Conservation (phyloP, 2,797 vertebrate genomes). For the Crax fasciolata region DNA sequence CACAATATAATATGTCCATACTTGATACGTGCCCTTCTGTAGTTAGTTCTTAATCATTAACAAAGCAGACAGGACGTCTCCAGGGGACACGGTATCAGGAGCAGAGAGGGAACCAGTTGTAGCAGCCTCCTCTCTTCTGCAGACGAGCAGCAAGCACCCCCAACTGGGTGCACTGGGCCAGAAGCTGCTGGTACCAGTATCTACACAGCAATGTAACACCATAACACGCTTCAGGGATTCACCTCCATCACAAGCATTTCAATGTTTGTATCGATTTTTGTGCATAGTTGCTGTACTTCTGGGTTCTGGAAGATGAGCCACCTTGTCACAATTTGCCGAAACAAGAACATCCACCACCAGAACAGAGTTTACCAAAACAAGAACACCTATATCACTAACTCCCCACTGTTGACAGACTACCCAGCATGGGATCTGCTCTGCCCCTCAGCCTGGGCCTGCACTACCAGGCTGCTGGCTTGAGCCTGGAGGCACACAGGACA, state of each 20-base stretch:
- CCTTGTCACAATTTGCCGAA: not conserved
- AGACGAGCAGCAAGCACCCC: conserved; percentile 21
- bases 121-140: not conserved
- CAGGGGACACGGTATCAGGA: not conserved
- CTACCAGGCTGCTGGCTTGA: not conserved
- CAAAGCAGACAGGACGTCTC: conserved; percentile 59
- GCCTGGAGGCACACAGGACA: not conserved
- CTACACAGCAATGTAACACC: not conserved
- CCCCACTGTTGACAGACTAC: too few species aligned
- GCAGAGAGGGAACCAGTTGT: not conserved
- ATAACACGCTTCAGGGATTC: not conserved
- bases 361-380: too few species aligned
- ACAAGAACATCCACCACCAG: too few species aligned
- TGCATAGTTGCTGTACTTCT: not conserved
- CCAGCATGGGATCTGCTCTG: too few species aligned
- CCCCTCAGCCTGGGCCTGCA: too few species aligned
- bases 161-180: not conserved
- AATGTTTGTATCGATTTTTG: not conserved
- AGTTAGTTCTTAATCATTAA: conserved; percentile 71
- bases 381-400: too few species aligned
- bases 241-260: not conserved
- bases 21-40: conserved; percentile 62
- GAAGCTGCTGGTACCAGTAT: not conserved
- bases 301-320: not conserved
- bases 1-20: conserved; percentile 48